These are phyloP conservation scores for Nemotelus nigrinus DNA, from an alignment of 2,888 invertebrate species.

Conservation along the genomic window DNA sequence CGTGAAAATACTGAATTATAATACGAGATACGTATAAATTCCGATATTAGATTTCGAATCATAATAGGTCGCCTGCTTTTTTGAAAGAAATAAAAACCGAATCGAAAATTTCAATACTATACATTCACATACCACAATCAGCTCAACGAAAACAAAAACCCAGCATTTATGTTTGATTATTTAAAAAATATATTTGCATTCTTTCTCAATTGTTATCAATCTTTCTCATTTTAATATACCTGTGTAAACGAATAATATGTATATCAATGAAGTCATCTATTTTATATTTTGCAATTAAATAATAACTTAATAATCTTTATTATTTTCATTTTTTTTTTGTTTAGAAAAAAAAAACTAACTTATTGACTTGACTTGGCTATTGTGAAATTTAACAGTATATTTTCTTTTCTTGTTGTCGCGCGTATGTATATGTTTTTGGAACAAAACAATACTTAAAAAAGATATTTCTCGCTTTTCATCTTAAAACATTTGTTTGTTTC, in stretches of 20 bases:
- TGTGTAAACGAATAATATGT: constrained; percentile 14
- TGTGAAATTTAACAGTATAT: constrained; percentile 39
- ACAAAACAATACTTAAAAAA: constrained; percentile 35
- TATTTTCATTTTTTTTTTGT: constrained; percentile 22
- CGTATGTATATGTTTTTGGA: constrained; percentile 41
- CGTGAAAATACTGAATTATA: no score
- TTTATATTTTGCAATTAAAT: constrained; percentile 19
- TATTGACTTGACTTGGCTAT: constrained; percentile 32
- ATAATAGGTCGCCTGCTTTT: no score
- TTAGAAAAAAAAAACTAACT: constrained; percentile 30
- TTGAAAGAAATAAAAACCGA: no score
- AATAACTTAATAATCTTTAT: constrained; percentile 17
- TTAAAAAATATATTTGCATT: constrained; percentile 36
- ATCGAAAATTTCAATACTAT: no score
- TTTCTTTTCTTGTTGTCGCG: constrained; percentile 1
- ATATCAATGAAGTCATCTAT: not conserved
- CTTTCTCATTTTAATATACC: not conserved
- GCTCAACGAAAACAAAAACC: not conserved
- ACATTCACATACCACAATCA: not conserved
- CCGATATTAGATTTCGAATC: no score
- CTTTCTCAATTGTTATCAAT: constrained; percentile 30
- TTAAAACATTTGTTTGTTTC: constrained; percentile 1
- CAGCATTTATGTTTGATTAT: constrained; percentile 11
- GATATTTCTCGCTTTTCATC: constrained; percentile 35
- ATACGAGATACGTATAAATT: no score